phyloP scores from a whole-genome alignment of 1,140 invertebrate genomes.

The Drosophila insularis region DNA sequence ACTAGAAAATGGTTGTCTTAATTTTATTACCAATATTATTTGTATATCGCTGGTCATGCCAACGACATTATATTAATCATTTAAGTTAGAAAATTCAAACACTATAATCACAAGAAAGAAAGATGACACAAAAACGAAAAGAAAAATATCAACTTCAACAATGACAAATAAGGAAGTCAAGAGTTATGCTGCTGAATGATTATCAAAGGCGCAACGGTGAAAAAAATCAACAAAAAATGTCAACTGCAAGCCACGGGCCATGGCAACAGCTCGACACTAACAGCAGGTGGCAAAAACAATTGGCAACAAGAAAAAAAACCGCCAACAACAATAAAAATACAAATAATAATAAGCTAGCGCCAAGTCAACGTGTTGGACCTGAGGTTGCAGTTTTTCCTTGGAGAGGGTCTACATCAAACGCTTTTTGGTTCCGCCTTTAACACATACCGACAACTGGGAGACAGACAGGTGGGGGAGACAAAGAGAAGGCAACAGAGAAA shows the following conservation, averaged over 20 bases:
- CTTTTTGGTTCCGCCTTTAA: conserved; percentile 69
- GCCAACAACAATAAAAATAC: conserved; percentile 38
- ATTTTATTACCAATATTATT: conserved; percentile 4
- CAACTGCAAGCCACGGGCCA: conserved; percentile 39
- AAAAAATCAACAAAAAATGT: conserved; percentile 54
- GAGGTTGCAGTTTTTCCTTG: conserved; percentile 54
- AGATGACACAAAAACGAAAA: conserved; percentile 33
- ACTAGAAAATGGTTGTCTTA: background rate
- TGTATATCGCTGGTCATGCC: background rate
- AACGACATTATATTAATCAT: conserved; percentile 34
- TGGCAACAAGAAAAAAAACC: conserved; percentile 18
- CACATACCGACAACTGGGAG: conserved; percentile 25
- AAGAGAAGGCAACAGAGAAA: background rate
- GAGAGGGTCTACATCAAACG: conserved; percentile 57
- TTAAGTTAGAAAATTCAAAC: conserved; percentile 53
- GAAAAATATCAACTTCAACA: conserved; percentile 66
- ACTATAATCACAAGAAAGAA: conserved; percentile 32
- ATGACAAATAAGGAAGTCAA: conserved; percentile 77
- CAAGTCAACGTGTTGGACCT: conserved; percentile 41
- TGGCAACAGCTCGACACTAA: conserved; percentile 47
- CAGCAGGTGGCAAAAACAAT: conserved; percentile 54
- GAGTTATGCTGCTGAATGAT: conserved; percentile 48
- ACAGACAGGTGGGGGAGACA: conserved; percentile 6
- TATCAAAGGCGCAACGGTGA: conserved; percentile 35
- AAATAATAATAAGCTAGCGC: conserved; percentile 54